Base-by-base conservation (phyloP, 2,113 vertebrate genomes). In the Rana temporaria region DNA sequence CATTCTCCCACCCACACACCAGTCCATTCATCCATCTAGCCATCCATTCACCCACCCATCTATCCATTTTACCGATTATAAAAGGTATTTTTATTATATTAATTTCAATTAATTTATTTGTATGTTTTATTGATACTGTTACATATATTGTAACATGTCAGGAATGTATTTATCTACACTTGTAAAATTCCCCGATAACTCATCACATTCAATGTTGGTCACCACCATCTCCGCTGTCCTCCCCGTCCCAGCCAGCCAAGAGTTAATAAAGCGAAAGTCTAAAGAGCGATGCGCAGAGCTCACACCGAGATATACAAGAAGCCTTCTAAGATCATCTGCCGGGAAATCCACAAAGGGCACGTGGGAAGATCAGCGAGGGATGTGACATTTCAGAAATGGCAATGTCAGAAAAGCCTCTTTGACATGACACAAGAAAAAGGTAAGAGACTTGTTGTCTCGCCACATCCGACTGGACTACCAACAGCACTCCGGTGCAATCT, bases 321-420 rank as follows among this genome's bases (percentile, higher is more conserved):
- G 14, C 26, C 63, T 4, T 15, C 14, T 26, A 18, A 19, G 20
- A 62, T 63, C 38, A 9, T 71, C 24, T 22, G 42, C 24, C 22
- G 42, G 11, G 48, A 24, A 71, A 71, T 22, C 24, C 42, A 24
- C 14, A 26, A 72, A 73, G 53, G 55, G 4, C 70, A 11, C 6
- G 22, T 8, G 16, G 53, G 16, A 34, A 59, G n/a, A 57, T 73
- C 70, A 32, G 17, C 26, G 1, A 7, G 70, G 53, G 70, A 57
- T 0, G 70, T 32, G 70, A 73, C 70, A 73, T 73, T 73, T 73
- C 53, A 12, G 52, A 57, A 53, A 73, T 30, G 24, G 69, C 48
- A 19, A 26, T 57, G 32, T 73, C 70, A 73, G 53, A 71, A 17
- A 71, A 53, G 42, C 68, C 12, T 53, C 42, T 71, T 71, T 71